Conservation (phyloP, 2,113 vertebrate species). For the Myiopsitta monachus region DNA sequence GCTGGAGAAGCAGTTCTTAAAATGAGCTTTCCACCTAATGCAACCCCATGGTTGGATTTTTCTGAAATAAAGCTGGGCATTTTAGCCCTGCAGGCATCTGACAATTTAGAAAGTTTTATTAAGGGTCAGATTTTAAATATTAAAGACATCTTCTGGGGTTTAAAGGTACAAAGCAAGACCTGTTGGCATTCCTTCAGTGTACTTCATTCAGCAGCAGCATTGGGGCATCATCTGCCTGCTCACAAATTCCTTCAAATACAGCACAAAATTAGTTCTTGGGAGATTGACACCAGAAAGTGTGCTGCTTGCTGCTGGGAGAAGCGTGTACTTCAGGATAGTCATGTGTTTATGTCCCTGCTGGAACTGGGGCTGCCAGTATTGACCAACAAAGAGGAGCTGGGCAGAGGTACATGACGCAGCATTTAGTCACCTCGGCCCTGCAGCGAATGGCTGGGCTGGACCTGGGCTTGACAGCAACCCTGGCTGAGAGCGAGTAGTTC, state of each 20-base stretch:
- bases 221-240: not conserved
- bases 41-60: not conserved
- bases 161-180: not conserved
- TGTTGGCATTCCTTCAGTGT: not conserved
- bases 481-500: not conserved
- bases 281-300: not conserved
- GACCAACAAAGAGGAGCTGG: not conserved
- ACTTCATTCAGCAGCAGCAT: not conserved
- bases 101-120: not conserved
- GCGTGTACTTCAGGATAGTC: not conserved
- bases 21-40: not conserved
- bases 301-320: not conserved
- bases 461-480: not conserved
- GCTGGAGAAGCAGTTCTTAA: not conserved
- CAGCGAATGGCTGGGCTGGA: not conserved
- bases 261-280: not conserved
- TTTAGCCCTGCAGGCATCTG: not conserved
- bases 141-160: not conserved
- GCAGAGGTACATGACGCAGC: not conserved
- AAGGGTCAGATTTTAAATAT: slow-evolving; percentile 40
- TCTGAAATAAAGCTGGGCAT: not conserved
- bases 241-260: not conserved
- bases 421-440: not conserved
- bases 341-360: slow-evolving; percentile 8
- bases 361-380: not conserved